Conservation (phyloP, 2,113 vertebrate species). For the Pandion haliaetus region DNA sequence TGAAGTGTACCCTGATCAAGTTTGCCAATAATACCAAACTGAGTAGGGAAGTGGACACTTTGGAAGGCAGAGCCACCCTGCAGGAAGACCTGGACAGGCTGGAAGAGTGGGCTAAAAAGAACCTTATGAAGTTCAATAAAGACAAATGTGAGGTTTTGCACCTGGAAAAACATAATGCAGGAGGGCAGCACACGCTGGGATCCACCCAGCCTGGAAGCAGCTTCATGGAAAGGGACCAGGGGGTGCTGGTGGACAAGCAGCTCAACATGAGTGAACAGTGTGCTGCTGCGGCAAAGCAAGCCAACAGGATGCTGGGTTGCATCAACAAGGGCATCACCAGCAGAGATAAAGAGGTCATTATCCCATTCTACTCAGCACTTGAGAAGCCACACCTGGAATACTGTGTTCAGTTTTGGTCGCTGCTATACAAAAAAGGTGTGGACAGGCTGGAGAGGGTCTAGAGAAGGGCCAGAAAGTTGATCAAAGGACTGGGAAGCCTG, state of each 20-base stretch:
- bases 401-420: not conserved
- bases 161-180: not conserved
- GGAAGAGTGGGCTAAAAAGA: not conserved
- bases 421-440: not conserved
- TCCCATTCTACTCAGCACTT: not conserved
- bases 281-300: not conserved
- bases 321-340: not conserved
- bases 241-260: not conserved
- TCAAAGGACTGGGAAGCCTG: not conserved
- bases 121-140: not conserved
- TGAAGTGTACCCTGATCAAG: too few relatives aligned
- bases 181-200: not conserved
- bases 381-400: not conserved
- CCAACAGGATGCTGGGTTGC: not conserved
- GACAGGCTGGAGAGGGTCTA: not conserved
- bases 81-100: not conserved
- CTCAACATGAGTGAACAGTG: rapidly evolving
- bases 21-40: not conserved
- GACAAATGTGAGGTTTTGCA: not conserved
- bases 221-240: not conserved
- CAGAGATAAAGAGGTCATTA: not conserved
- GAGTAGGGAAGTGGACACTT: too few relatives aligned
- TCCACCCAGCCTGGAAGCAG: not conserved
- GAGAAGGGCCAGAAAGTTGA: not conserved
- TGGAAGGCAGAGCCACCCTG: not conserved